Percentiles rank a stretch among this genome's conserved stretches.
Evolutionary conservation across 2,113 vertebrate genomes (phyloP).

Genomic region (Odontophorus gujanensis): DNA sequence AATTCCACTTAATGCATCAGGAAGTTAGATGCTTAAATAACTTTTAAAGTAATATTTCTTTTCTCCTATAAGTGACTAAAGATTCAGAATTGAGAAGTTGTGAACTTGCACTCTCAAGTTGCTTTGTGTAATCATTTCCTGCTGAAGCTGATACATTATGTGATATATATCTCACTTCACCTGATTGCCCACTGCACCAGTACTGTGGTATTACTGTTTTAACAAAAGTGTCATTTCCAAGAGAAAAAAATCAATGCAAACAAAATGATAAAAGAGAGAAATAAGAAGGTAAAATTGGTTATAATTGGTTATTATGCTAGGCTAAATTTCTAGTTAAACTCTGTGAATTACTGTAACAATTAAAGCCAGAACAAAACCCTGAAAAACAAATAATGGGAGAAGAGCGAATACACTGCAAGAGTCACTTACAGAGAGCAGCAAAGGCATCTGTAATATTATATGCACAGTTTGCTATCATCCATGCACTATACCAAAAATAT

Average conservation of each 20-base stretch:
- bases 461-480: neutral
- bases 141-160: neutral
- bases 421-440: neutral
- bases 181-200: neutral
- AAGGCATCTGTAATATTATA: neutral
- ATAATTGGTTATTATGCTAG: neutral
- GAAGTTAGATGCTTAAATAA: neutral
- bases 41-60: neutral
- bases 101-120: neutral
- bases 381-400: neutral
- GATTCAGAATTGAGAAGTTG: neutral
- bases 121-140: neutral
- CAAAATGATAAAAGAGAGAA: neutral
- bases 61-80: neutral
- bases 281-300: neutral
- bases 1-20: neutral
- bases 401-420: neutral
- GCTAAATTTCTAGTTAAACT: neutral
- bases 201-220: neutral
- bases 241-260: neutral
- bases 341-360: neutral
- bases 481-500: constrained; percentile 32
- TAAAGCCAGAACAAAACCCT: neutral
- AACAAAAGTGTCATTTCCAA: neutral
- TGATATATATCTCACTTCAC: neutral